A percentile compares a stretch with the other conserved stretches of the same genome.
phyloP scores from a whole-genome alignment of 2,113 vertebrate genomes.

The Acinonyx jubatus region DNA sequence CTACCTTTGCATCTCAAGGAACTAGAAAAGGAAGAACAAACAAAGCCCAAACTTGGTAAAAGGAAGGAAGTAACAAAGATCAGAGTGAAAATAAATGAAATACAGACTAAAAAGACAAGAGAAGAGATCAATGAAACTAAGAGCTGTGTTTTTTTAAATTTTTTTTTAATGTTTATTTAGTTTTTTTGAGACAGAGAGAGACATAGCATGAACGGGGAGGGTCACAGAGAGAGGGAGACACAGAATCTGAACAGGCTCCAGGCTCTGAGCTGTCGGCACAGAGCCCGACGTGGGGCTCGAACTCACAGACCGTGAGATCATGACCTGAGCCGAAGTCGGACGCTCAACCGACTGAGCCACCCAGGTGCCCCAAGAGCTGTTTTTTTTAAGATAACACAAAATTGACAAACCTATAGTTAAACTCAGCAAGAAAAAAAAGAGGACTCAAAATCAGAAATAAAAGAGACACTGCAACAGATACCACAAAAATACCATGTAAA shows the following conservation, averaged over 20 bases:
- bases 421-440: neutral
- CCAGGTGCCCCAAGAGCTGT: no score
- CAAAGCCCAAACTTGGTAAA: neutral
- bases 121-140: neutral
- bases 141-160: neutral
- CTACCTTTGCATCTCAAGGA: neutral
- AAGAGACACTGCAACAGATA: neutral
- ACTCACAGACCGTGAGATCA: no score
- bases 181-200: no score
- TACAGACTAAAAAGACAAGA: neutral
- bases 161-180: no score
- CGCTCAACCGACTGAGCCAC: no score
- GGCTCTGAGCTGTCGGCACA: no score
- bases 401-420: neutral
- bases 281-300: no score
- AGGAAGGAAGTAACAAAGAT: neutral
- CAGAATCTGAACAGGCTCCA: no score
- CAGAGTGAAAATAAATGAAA: neutral
- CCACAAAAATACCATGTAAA: neutral
- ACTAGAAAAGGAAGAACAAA: neutral
- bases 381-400: neutral
- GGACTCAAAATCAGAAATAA: neutral
- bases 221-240: no score
- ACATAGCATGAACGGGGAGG: no score
- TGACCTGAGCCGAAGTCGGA: no score